Evolutionary conservation across 2,113 vertebrate species (phyloP).

Genomic region (Leuciscus idus): DNA sequence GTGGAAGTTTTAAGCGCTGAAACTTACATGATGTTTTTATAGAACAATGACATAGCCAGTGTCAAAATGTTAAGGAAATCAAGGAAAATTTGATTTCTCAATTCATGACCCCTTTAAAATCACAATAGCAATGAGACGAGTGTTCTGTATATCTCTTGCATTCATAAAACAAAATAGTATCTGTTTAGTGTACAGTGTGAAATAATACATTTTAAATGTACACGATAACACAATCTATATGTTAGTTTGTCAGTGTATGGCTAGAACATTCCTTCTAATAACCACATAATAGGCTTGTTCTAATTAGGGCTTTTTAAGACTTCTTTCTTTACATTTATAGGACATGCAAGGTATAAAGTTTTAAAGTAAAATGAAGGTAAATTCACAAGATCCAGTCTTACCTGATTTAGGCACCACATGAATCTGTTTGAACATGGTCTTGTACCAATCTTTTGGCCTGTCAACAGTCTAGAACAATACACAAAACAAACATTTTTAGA

Average conservation of each 20-base stretch:
- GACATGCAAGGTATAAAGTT: neutral
- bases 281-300: neutral
- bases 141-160: neutral
- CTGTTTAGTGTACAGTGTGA: neutral
- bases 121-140: too few relatives aligned
- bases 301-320: neutral
- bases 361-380: neutral
- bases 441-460: conserved; percentile 90
- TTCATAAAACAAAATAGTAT: neutral
- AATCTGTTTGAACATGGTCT: conserved; percentile 92
- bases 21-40: too few relatives aligned
- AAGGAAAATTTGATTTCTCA: too few relatives aligned
- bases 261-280: neutral
- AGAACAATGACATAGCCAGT: too few relatives aligned
- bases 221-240: neutral
- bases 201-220: neutral
- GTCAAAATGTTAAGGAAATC: too few relatives aligned
- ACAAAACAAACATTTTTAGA: conserved; percentile 19
- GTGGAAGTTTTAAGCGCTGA: too few relatives aligned
- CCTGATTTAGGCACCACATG: conserved; percentile 87
- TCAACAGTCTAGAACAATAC: conserved; percentile 81
- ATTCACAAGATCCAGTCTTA: conserved; percentile 57
- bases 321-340: neutral
- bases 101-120: too few relatives aligned
- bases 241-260: neutral